Evolutionary conservation across 2,888 invertebrate genomes (phyloP).

Genomic region (Tridacna crocea): DNA sequence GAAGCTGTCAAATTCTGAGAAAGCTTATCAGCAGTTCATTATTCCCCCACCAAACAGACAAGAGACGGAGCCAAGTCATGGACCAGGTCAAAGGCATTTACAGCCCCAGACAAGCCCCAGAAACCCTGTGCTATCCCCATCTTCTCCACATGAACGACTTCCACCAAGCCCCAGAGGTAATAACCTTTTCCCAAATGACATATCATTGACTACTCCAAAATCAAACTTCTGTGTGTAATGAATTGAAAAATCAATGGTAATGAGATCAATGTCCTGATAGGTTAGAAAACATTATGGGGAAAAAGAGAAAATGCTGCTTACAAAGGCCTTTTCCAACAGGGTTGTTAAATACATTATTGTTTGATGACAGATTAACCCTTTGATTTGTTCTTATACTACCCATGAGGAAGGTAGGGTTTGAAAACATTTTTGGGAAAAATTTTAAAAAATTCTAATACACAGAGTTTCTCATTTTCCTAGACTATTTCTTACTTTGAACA

Average conservation of each 20-base stretch:
- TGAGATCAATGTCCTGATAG: no score
- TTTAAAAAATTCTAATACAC: not conserved
- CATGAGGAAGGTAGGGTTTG: not conserved
- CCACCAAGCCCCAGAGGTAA: conserved; percentile 6
- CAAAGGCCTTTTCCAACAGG: no score
- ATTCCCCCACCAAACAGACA: not conserved
- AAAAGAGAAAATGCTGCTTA: no score
- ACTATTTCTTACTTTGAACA: no score
- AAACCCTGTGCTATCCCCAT: not conserved
- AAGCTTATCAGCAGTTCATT: not conserved
- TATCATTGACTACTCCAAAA: no score
- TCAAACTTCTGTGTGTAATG: no score
- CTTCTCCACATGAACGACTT: not conserved
- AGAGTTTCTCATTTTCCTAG: not conserved
- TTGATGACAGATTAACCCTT: no score
- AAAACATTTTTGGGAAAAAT: not conserved
- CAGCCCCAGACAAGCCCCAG: not conserved
- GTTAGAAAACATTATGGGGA: no score
- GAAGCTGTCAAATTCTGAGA: no score
- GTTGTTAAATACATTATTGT: no score
- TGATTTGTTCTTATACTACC: not conserved
- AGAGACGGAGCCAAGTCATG: not conserved
- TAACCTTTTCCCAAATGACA: conserved; percentile 1
- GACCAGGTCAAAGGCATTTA: not conserved
- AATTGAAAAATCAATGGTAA: no score